Conservation (phyloP, 1,140 invertebrate species). For the Neodiprion lecontei region DNA sequence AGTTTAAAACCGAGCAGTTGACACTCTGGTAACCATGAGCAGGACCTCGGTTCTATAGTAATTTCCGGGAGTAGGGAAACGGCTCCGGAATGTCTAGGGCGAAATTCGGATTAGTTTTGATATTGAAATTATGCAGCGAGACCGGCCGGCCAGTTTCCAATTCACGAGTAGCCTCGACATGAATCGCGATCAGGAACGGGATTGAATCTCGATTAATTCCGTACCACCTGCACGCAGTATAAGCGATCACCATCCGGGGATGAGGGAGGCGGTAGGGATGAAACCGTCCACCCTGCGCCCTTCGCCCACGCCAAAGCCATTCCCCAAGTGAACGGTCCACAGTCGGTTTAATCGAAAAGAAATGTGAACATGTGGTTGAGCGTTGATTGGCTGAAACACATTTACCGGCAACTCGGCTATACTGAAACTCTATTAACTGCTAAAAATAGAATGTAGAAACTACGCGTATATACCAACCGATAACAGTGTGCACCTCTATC, state of each 20-base stretch:
- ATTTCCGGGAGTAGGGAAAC: no score
- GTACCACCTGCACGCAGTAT: constrained; percentile 23
- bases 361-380: constrained; percentile 36
- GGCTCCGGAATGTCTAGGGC: no score
- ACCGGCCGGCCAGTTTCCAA: neutral
- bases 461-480: constrained; percentile 23
- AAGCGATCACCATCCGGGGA: neutral
- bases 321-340: constrained; percentile 8
- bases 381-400: constrained; percentile 43
- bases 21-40: no score
- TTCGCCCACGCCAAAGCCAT: constrained; percentile 11
- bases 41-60: no score
- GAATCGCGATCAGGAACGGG: neutral
- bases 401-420: constrained; percentile 30
- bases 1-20: no score
- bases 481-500: constrained; percentile 34
- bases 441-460: constrained; percentile 38
- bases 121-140: neutral
- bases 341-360: constrained; percentile 47
- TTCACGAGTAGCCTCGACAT: neutral
- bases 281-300: neutral
- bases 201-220: constrained; percentile 47
- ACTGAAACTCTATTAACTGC: constrained; percentile 44
- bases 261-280: neutral
- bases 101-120: neutral